Base-by-base conservation (phyloP, 2,113 vertebrate genomes). In the Oreochromis spilurus region DNA sequence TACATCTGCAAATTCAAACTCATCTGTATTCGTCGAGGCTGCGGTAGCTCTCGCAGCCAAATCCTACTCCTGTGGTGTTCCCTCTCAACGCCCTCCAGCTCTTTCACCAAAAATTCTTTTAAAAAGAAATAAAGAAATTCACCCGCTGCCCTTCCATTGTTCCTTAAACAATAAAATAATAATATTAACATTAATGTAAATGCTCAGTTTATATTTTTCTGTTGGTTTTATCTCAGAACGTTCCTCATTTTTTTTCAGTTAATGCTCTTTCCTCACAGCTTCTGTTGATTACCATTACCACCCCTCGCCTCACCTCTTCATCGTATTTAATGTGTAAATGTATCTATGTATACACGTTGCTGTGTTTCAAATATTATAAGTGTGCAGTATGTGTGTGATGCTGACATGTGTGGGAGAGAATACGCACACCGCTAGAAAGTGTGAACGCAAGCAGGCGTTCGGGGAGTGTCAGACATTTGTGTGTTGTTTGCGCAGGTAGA, bases 1-100 rank as follows among this genome's bases (percentile, higher is more conserved):
- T 83, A 79, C 79, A 77, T 89, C 60, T 52, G 77, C 81, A 52
- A 82, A 82, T 86, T 89, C 78, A 81, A 89, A 86, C 91, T 92
- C 84, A 92, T 92, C 90, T 92, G 93, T 94, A 95, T 94, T 91
- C 92, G 6, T 82, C 83, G 4, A 10, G 83, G 85, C 87, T 89
- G 40, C 34, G 6, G 79, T 79, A 78, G 58, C 82, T 86, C 84
- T 87, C 8, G 14, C 91, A 91, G 90, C 93, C 93, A 94, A 93
- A 90, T 90, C 83, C 89, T 58, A 77, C 87, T 89, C 87, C 65
- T 81, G 83, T 86, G 82, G 79, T 45, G 31, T 81, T 90, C 17
- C n/a, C 67, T 93, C 82, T 85, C 55, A 85, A 90, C 78, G 53
- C 88, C 58, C 83, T 83, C 86, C 84, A 79, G 60, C 79, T 87